Evolutionary conservation across 2,888 invertebrate genomes (phyloP).

Genomic region (Cynaeus angustus): DNA sequence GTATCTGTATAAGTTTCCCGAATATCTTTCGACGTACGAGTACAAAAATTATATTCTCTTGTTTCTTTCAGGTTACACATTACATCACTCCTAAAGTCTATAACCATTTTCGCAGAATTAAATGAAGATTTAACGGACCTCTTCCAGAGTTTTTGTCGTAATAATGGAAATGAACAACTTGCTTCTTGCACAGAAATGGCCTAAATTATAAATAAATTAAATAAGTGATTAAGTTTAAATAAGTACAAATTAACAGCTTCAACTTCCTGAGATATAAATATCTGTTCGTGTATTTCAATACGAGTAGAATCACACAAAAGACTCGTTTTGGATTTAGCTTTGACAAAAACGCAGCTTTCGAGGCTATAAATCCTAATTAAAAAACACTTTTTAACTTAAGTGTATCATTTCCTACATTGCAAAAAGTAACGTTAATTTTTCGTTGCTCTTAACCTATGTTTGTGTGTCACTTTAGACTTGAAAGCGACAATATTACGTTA

Average conservation of each 20-base stretch:
- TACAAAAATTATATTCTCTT: slow-evolving; percentile 21
- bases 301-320: slow-evolving; percentile 23
- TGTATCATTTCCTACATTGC: slow-evolving; percentile 10
- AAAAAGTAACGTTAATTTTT: slow-evolving; percentile 26
- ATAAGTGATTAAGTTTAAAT: slow-evolving; percentile 35
- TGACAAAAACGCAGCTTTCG: slow-evolving; percentile 23
- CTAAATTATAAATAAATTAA: slow-evolving; percentile 39
- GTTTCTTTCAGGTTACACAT: slow-evolving; percentile 18
- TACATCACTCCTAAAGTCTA: slow-evolving; percentile 7
- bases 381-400: slow-evolving; percentile 28
- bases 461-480: slow-evolving; percentile 2
- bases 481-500: slow-evolving; percentile 6
- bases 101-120: slow-evolving; percentile 13
- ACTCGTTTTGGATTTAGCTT: slow-evolving; percentile 24
- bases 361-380: slow-evolving; percentile 28
- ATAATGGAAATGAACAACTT: slow-evolving; percentile 38
- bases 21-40: slow-evolving; percentile 4
- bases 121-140: slow-evolving; percentile 31
- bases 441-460: neutral
- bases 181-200: slow-evolving; percentile 25
- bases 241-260: slow-evolving; percentile 29
- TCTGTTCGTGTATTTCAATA: slow-evolving; percentile 27
- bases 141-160: slow-evolving; percentile 21
- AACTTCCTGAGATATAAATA: slow-evolving; percentile 32
- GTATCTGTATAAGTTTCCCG: slow-evolving; percentile 6